phyloP scores from a whole-genome alignment of 2,888 invertebrate species.

The Mimas tiliae region DNA sequence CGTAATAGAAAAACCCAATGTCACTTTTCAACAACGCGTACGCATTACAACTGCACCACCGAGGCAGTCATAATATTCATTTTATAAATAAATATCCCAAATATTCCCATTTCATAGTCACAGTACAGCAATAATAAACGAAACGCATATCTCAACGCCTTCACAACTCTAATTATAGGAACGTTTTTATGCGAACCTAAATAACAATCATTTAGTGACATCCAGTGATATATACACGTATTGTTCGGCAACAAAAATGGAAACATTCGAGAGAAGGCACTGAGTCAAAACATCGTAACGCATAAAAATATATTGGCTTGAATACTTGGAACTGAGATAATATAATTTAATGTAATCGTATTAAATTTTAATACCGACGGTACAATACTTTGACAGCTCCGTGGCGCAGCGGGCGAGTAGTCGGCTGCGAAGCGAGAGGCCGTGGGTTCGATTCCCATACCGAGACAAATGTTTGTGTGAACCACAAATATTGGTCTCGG shows the following conservation, averaged over 20 bases:
- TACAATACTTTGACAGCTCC: too few species aligned
- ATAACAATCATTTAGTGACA: conserved; percentile 29
- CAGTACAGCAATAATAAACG: not conserved
- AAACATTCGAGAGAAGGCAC: not conserved
- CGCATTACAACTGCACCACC: too few species aligned
- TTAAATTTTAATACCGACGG: not conserved
- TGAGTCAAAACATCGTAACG: not conserved
- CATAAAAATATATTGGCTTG: not conserved
- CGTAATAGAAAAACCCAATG: too few species aligned
- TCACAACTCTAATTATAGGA: conserved; percentile 41
- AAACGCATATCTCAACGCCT: conserved; percentile 34
- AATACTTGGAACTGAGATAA: not conserved
- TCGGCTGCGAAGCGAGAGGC: too few species aligned
- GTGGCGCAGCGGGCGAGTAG: too few species aligned
- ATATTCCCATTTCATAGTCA: not conserved
- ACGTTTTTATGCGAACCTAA: conserved; percentile 28
- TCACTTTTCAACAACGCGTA: too few species aligned
- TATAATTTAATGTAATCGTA: not conserved
- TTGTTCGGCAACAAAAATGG: conserved; percentile 4
- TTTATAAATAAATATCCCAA: not conserved
- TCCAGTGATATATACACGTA: conserved; percentile 9
- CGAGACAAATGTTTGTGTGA: too few species aligned
- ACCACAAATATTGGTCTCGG: too few species aligned
- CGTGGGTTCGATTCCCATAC: too few species aligned
- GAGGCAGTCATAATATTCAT: too few species aligned